phyloP scores from a whole-genome alignment of 1,140 invertebrate species.

The Charaxes varanes region DNA sequence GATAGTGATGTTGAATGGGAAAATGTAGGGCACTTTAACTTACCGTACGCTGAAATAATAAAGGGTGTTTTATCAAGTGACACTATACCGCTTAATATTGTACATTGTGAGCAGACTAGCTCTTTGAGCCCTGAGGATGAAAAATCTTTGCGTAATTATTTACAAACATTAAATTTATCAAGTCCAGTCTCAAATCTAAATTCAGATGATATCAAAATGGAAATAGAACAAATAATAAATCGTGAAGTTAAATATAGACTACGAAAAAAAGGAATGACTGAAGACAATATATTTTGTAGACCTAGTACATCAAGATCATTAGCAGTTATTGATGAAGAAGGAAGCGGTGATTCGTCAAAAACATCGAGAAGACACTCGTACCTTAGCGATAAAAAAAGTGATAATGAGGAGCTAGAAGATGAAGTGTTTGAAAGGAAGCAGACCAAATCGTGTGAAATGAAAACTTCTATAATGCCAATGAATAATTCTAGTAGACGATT shows the following conservation, averaged over 20 bases:
- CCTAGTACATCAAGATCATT: conserved; percentile 75
- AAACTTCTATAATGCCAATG: too few species aligned
- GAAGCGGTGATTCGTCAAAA: conserved; percentile 74
- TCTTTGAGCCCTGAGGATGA: conserved; percentile 63
- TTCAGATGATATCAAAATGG: conserved; percentile 50
- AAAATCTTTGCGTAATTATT: conserved; percentile 69
- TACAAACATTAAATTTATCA: conserved; percentile 75
- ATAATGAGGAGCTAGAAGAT: conserved; percentile 66
- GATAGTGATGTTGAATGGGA: conserved; percentile 25
- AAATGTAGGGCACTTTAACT: conserved; percentile 18
- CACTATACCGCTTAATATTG: conserved; percentile 50
- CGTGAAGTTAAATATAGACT: conserved; percentile 60
- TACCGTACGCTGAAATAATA: conserved; percentile 14
- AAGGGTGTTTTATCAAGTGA: conserved; percentile 41
- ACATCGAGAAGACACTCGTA: conserved; percentile 60
- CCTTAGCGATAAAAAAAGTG: conserved; percentile 61
- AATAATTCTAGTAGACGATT: conserved; percentile 26
- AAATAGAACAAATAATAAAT: conserved; percentile 60
- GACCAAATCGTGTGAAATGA: neutral
- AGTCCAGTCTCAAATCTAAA: conserved; percentile 38
- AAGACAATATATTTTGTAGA: conserved; percentile 73
- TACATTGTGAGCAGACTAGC: conserved; percentile 49
- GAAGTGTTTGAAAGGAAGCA: conserved; percentile 60
- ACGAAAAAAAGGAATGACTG: conserved; percentile 75
- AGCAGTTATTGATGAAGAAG: conserved; percentile 82